These are phyloP conservation scores for Tokudaia tokunoshimensis DNA, from an alignment of 2,797 vertebrate species.

Conservation along the genomic window DNA sequence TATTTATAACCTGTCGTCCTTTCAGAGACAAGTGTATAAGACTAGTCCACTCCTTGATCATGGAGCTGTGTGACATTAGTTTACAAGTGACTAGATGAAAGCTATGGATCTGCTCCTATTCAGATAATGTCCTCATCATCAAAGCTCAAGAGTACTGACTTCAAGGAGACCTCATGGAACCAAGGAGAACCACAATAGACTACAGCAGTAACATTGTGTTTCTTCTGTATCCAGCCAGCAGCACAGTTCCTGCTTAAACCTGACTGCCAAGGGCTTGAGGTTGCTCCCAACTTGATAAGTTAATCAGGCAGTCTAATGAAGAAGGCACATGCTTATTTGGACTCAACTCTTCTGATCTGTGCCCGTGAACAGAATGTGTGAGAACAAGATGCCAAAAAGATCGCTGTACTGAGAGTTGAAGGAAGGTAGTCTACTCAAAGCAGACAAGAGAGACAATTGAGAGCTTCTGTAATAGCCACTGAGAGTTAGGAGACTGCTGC, in stretches of 20 bases:
- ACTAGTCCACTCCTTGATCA: background rate
- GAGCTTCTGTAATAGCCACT: background rate
- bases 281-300: background rate
- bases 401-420: constrained; percentile 11
- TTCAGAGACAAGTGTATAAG: background rate
- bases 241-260: background rate
- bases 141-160: background rate
- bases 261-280: background rate
- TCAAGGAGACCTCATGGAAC: background rate
- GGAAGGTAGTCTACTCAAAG: background rate
- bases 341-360: constrained; percentile 14
- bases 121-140: background rate
- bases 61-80: background rate
- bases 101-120: constrained; percentile 14
- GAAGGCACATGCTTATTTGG: constrained; percentile 48
- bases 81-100: background rate
- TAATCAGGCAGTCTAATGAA: background rate
- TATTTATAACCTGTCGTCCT: background rate
- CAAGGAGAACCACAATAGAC: constrained; percentile 31
- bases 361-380: constrained; percentile 17
- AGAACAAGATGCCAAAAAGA: constrained; percentile 60
- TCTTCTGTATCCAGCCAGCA: constrained; percentile 22
- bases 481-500: background rate
- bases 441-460: background rate
- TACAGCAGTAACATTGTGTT: background rate